phyloP scores from a whole-genome alignment of 2,888 invertebrate genomes.

The Drosophila meridionalis region DNA sequence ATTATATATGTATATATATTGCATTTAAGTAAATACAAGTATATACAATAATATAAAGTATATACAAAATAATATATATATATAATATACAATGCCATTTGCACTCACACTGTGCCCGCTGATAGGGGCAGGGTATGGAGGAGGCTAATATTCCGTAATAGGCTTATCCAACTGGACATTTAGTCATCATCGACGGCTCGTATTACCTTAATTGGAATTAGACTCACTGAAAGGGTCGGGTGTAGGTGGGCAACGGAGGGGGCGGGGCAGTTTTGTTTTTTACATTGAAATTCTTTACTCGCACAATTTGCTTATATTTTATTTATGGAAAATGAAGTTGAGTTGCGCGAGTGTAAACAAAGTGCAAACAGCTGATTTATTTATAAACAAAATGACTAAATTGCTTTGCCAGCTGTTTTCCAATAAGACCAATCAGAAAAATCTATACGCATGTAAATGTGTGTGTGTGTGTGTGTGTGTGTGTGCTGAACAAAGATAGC shows the following conservation, averaged over 20 bases:
- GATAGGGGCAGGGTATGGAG: neutral
- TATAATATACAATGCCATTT: neutral
- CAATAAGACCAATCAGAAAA: slow-evolving; percentile 56
- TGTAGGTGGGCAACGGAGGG: neutral
- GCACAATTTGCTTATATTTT: slow-evolving; percentile 12
- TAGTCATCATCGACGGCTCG: slow-evolving; percentile 27
- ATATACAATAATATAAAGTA: too few species aligned
- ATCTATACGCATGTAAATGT: slow-evolving; percentile 35
- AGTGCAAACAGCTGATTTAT: slow-evolving; percentile 65
- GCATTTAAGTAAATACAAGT: too few species aligned
- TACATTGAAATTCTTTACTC: slow-evolving; percentile 21
- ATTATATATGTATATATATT: too few species aligned
- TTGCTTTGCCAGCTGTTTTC: slow-evolving; percentile 65
- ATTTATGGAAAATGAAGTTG: slow-evolving; percentile 10
- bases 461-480: slow-evolving; percentile 16
- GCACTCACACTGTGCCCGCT: neutral
- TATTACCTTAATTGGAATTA: slow-evolving; percentile 45
- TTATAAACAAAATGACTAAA: slow-evolving; percentile 65
- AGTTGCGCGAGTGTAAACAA: slow-evolving; percentile 45
- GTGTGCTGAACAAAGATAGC: slow-evolving; percentile 28
- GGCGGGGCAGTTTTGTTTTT: neutral
- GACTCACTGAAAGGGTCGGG: neutral
- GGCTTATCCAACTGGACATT: slow-evolving; percentile 26
- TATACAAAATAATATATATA: neutral
- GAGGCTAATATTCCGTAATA: slow-evolving; percentile 15